Evolutionary conservation across 2,113 vertebrate species (phyloP).

Genomic region (Amazona guildingii): DNA sequence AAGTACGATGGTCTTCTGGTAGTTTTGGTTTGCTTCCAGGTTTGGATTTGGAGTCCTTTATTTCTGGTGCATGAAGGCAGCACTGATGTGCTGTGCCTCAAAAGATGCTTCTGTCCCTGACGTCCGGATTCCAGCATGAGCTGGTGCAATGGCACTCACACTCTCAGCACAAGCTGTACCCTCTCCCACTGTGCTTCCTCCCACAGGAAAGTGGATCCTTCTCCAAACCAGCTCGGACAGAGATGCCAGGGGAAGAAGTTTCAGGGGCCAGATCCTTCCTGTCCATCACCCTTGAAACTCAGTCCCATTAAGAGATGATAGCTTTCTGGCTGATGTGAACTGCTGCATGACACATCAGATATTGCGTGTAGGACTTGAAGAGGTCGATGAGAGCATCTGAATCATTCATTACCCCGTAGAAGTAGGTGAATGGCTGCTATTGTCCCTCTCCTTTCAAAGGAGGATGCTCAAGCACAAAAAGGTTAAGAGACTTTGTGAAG

Average conservation of each 20-base stretch:
- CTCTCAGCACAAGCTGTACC: not conserved
- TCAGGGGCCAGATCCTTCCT: not conserved
- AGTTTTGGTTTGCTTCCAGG: slow-evolving; percentile 49
- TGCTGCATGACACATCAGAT: slow-evolving; percentile 17
- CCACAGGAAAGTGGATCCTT: not conserved
- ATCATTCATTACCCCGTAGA: slow-evolving; percentile 33
- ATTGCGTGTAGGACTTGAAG: slow-evolving; percentile 22
- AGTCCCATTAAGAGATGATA: slow-evolving; percentile 1
- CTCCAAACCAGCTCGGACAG: not conserved
- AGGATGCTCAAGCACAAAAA: slow-evolving; percentile 26
- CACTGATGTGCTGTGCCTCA: slow-evolving; percentile 34
- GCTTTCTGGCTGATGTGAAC: slow-evolving; percentile 28
- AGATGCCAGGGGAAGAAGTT: not conserved
- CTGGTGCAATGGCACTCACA: not conserved
- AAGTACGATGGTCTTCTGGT: not conserved
- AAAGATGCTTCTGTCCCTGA: not conserved
- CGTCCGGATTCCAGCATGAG: not conserved
- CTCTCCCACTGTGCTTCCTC: not conserved
- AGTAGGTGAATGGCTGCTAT: slow-evolving; percentile 32
- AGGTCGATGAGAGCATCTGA: slow-evolving; percentile 43
- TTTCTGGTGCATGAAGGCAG: slow-evolving; percentile 35
- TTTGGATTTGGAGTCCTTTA: slow-evolving; percentile 16
- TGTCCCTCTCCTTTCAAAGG: slow-evolving; percentile 35
- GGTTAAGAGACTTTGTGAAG: not conserved
- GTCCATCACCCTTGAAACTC: not conserved